These are phyloP conservation scores for Galeopterus variegatus DNA, from an alignment of 2,113 vertebrate genomes.

Conservation along the genomic window DNA sequence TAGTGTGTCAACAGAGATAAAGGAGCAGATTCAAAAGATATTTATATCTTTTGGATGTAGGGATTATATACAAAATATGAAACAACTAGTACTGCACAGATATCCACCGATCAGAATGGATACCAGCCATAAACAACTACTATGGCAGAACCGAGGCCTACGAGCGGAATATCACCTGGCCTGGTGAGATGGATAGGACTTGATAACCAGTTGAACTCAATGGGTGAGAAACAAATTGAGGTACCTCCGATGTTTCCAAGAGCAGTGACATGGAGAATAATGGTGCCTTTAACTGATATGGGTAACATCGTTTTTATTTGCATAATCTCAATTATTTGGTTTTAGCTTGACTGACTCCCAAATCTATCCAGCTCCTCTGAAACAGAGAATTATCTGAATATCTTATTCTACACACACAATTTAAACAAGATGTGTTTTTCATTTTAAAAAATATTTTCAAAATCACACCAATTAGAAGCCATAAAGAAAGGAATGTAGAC, in stretches of 20 bases:
- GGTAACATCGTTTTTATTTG: conserved; percentile 41
- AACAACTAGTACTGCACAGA: not conserved
- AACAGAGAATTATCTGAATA: conserved; percentile 56
- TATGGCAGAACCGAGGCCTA: not conserved
- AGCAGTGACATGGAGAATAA: not conserved
- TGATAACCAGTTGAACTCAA: not conserved
- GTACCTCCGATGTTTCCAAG: conserved; percentile 45
- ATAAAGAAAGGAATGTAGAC: conserved; percentile 89
- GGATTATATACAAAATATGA: not conserved
- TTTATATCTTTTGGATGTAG: not conserved
- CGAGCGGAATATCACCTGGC: not conserved
- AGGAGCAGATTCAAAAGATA: conserved; percentile 17
- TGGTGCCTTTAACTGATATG: not conserved
- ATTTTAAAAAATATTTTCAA: conserved; percentile 77
- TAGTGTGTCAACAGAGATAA: conserved; percentile 10
- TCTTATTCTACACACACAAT: conserved; percentile 8
- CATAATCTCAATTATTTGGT: conserved; percentile 55
- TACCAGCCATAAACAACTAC: not conserved
- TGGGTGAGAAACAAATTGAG: not conserved
- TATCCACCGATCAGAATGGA: not conserved
- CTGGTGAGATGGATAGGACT: not conserved
- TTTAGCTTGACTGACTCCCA: conserved; percentile 22
- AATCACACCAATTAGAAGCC: conserved; percentile 83
- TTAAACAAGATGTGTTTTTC: conserved; percentile 78
- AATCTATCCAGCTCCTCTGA: conserved; percentile 36